Percentiles rank a stretch among this genome's conserved stretches.
Conservation (phyloP, 1,140 invertebrate species). For the Formica selysi region DNA sequence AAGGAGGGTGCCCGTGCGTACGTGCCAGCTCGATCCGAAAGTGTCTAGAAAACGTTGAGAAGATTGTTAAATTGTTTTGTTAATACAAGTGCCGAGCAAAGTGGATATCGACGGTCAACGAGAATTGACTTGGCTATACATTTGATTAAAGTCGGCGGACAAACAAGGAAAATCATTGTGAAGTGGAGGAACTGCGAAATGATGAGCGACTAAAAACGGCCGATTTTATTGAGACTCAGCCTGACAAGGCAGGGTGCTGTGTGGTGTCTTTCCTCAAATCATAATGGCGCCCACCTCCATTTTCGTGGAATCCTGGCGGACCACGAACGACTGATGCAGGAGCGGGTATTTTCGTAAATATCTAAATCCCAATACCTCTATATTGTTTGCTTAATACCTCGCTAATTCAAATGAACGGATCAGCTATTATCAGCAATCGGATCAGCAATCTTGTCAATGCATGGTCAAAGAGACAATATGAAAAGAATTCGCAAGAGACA, state of each 20-base stretch:
- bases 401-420: slow-evolving; percentile 39
- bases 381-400: slow-evolving; percentile 1
- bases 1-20: background rate
- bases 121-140: background rate
- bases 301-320: slow-evolving; percentile 35
- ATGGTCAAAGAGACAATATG: slow-evolving; percentile 70
- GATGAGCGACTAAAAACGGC: background rate
- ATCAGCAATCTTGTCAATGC: background rate
- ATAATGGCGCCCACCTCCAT: slow-evolving; percentile 70
- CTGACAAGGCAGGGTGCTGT: background rate
- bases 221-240: slow-evolving; percentile 4
- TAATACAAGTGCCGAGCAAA: background rate
- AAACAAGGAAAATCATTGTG: background rate
- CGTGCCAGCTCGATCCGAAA: background rate
- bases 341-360: slow-evolving; percentile 35
- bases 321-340: slow-evolving; percentile 27
- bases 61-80: background rate
- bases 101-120: background rate
- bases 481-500: slow-evolving; percentile 79
- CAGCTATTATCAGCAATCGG: background rate
- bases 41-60: no score
- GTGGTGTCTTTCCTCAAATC: slow-evolving; percentile 32
- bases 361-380: background rate
- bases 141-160: background rate
- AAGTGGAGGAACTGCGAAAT: background rate